phyloP scores from a whole-genome alignment of 2,113 vertebrate species.

The Tricholaema leucomelas region DNA sequence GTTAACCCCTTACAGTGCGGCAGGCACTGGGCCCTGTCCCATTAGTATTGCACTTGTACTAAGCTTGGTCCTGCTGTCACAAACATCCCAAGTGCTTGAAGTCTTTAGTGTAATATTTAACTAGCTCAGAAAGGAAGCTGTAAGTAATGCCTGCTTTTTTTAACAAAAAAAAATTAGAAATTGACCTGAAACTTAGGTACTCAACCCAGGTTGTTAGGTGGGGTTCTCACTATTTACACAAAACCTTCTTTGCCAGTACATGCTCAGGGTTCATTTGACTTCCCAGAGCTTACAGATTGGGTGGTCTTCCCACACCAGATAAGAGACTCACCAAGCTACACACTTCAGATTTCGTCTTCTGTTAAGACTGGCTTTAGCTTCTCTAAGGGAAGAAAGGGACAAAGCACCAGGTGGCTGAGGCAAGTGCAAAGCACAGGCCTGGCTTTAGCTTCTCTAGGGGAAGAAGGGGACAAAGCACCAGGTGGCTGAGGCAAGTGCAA shows the following conservation, averaged over 20 bases:
- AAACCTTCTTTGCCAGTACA: fast-evolving
- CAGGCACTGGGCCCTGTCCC: fast-evolving
- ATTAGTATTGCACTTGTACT: fast-evolving
- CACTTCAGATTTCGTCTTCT: background rate
- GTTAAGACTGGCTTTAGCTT: background rate
- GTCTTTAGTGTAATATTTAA: too few species aligned
- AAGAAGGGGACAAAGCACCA: fast-evolving
- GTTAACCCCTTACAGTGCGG: background rate
- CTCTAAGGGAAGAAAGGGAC: too few species aligned
- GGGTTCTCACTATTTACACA: background rate
- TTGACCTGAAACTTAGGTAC: background rate
- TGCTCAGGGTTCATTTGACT: fast-evolving
- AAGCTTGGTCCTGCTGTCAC: background rate
- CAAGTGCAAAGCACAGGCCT: background rate
- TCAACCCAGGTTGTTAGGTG: fast-evolving
- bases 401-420: fast-evolving
- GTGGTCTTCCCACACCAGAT: fast-evolving
- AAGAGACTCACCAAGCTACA: fast-evolving
- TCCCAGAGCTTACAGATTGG: fast-evolving
- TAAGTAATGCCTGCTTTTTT: background rate
- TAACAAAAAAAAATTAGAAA: background rate
- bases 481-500: background rate
- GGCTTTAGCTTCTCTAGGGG: background rate
- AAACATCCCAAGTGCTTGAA: background rate
- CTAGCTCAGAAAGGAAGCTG: background rate